Conservation (phyloP, 2,113 vertebrate species). For the Bucco capensis region DNA sequence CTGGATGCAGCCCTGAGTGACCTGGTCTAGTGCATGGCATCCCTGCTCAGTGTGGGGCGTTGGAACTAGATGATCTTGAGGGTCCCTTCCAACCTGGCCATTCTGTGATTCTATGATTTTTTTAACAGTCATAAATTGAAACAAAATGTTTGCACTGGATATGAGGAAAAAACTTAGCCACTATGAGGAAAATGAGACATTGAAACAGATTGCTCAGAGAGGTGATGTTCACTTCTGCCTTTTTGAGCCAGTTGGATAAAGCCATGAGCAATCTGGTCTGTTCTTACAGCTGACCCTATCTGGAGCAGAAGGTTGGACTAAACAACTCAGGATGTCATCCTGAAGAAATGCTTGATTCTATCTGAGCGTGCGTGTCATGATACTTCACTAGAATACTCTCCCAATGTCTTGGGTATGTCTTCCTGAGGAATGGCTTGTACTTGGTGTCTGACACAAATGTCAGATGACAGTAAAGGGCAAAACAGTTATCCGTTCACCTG, state of each 20-base stretch:
- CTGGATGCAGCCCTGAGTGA: no score
- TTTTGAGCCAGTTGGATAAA: not conserved
- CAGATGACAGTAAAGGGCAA: not conserved
- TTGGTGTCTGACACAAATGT: not conserved
- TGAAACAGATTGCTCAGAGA: not conserved
- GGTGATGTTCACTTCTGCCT: not conserved
- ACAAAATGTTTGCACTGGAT: not conserved
- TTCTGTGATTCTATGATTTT: no score
- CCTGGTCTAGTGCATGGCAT: no score
- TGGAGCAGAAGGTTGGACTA: not conserved
- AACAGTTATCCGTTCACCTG: not conserved
- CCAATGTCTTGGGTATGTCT: not conserved
- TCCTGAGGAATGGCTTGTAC: not conserved
- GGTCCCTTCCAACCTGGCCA: no score
- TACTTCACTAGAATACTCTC: not conserved
- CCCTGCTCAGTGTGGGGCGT: no score
- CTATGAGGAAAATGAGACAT: not conserved
- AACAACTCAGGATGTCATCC: not conserved
- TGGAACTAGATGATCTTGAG: no score
- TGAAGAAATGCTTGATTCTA: not conserved
- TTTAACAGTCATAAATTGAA: not conserved
- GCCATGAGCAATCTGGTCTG: not conserved
- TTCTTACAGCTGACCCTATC: not conserved
- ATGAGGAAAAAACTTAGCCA: no score
- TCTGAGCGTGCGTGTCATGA: not conserved